Conservation (phyloP, 1,140 invertebrate species). For the Nylanderia fulva region DNA sequence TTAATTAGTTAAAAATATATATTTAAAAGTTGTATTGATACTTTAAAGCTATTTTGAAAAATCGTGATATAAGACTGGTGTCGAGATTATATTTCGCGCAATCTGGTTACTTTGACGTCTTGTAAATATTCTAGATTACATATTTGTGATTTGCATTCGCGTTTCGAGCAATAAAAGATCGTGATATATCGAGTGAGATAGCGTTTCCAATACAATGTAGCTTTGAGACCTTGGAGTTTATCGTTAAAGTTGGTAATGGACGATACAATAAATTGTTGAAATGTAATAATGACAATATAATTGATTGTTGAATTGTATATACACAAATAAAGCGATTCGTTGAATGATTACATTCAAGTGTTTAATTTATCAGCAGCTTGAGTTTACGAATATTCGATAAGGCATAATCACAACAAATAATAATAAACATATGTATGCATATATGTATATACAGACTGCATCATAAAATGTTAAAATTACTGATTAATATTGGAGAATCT, state of each 20-base stretch:
- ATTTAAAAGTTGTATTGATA: slow-evolving; percentile 4
- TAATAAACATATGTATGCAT: slow-evolving; percentile 11
- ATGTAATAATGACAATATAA: not conserved
- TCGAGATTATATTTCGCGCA: slow-evolving; percentile 13
- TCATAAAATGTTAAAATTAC: not conserved
- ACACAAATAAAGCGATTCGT: slow-evolving; percentile 21
- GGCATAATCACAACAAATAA: not conserved
- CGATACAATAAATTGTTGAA: slow-evolving; percentile 33
- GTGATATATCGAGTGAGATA: slow-evolving; percentile 34
- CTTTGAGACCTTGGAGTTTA: not conserved
- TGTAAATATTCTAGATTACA: slow-evolving; percentile 44
- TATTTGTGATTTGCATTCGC: not conserved
- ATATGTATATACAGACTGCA: not conserved
- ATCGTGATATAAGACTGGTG: slow-evolving; percentile 4
- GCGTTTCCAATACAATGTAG: not conserved
- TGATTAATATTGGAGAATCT: not conserved
- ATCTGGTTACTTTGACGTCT: not conserved
- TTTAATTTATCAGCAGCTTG: not conserved
- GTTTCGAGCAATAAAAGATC: not conserved
- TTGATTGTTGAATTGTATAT: slow-evolving; percentile 13
- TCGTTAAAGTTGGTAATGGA: slow-evolving; percentile 5
- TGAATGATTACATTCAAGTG: not conserved
- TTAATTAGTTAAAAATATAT: not conserved
- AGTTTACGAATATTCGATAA: not conserved
- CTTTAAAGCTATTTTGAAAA: not conserved